Conservation (phyloP, 2,888 invertebrate genomes). For the Apodemia duryi region DNA sequence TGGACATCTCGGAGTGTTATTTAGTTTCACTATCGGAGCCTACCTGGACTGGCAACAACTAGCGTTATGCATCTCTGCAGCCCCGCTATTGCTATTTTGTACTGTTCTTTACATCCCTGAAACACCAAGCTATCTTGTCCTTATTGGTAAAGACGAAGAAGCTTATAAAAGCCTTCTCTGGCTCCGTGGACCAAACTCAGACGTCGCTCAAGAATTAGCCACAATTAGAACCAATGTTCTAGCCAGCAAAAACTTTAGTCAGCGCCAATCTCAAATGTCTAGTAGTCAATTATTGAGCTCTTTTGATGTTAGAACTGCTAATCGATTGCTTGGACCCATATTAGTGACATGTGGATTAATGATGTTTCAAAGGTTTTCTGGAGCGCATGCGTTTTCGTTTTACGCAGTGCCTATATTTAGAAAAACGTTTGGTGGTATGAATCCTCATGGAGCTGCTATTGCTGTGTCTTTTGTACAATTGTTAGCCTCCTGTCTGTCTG, state of each 20-base stretch:
- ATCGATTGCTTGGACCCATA: constrained; percentile 83
- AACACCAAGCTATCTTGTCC: constrained; percentile 90
- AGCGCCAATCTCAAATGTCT: constrained; percentile 66
- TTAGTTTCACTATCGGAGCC: constrained; percentile 90
- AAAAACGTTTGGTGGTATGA: constrained; percentile 89
- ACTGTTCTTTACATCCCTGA: constrained; percentile 91
- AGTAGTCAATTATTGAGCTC: constrained; percentile 63
- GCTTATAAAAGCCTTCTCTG: constrained; percentile 84
- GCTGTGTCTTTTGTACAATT: constrained; percentile 92
- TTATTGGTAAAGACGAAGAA: constrained; percentile 85
- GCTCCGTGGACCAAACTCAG: constrained; percentile 90
- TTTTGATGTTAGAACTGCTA: constrained; percentile 66
- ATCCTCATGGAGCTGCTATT: constrained; percentile 91
- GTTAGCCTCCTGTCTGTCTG: constrained; percentile 89
- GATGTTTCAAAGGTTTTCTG: constrained; percentile 92
- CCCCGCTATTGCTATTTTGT: constrained; percentile 87
- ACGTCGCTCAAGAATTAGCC: constrained; percentile 86
- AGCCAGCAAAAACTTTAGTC: constrained; percentile 73
- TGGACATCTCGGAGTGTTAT: constrained; percentile 90
- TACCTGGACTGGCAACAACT: constrained; percentile 91
- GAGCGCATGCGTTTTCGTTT: constrained; percentile 91
- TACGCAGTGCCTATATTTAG: constrained; percentile 93
- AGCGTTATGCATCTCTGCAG: constrained; percentile 88
- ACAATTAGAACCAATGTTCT: constrained; percentile 84
- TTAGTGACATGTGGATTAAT: constrained; percentile 91